These are phyloP conservation scores for Odontesthes bonariensis DNA, from an alignment of 2,113 vertebrate genomes.

Conservation along the genomic window DNA sequence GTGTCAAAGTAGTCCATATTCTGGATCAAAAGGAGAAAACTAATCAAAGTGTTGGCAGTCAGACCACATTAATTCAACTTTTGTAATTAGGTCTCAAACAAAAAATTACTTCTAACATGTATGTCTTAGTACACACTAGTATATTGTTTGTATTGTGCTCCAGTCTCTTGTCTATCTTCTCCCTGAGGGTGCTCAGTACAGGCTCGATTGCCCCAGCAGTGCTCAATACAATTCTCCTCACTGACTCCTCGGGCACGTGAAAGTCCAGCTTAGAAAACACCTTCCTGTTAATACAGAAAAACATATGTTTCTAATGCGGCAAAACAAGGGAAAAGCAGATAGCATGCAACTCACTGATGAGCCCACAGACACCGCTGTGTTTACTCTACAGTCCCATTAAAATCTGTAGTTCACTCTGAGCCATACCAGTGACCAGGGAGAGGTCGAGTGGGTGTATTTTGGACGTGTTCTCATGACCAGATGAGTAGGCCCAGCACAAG, in stretches of 20 bases:
- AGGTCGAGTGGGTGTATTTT: slow-evolving; percentile 35
- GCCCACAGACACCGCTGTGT: slow-evolving; percentile 11
- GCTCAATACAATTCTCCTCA: slow-evolving; percentile 77
- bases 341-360: slow-evolving; percentile 18
- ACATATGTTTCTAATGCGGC: slow-evolving; percentile 32
- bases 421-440: slow-evolving; percentile 36
- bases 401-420: slow-evolving; percentile 43
- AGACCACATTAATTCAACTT: background rate
- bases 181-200: slow-evolving; percentile 73
- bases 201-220: slow-evolving; percentile 77
- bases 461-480: slow-evolving; percentile 42
- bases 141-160: slow-evolving; percentile 32
- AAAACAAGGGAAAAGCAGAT: slow-evolving; percentile 7
- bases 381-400: slow-evolving; percentile 24
- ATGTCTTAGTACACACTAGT: slow-evolving; percentile 53
- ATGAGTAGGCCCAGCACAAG: slow-evolving; percentile 18
- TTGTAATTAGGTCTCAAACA: slow-evolving; percentile 1
- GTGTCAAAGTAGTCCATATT: slow-evolving; percentile 67
- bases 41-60: background rate
- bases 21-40: slow-evolving; percentile 39
- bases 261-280: slow-evolving; percentile 85
- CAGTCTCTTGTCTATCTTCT: slow-evolving; percentile 76
- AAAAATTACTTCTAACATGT: background rate
- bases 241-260: slow-evolving; percentile 75
- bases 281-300: slow-evolving; percentile 71